Conservation (phyloP, 2,113 vertebrate species). For the Coregonus clupeaformis region DNA sequence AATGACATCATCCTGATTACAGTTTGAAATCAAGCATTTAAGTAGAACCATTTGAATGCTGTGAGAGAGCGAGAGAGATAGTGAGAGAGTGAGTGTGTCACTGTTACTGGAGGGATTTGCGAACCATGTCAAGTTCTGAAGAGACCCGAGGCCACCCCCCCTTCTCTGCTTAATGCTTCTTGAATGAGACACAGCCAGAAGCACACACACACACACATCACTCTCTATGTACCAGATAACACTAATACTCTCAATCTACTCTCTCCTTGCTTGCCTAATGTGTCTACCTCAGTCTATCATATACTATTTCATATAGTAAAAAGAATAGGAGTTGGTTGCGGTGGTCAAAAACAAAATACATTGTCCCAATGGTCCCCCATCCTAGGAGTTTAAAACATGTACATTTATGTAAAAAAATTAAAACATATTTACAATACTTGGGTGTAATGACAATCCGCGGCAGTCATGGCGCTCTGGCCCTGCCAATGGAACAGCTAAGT, state of each 20-base stretch:
- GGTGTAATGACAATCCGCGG: constrained; percentile 71
- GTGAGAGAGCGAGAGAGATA: not conserved
- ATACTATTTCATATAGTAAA: constrained; percentile 40
- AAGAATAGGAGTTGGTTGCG: constrained; percentile 31
- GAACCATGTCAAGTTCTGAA: constrained; percentile 71
- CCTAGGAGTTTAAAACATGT: constrained; percentile 64
- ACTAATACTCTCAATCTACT: constrained; percentile 69
- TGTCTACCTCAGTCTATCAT: constrained; percentile 45
- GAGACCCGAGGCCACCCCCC: constrained; percentile 63
- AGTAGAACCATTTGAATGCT: not conserved
- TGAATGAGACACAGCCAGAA: constrained; percentile 71
- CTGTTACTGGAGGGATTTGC: constrained; percentile 57
- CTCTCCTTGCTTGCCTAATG: constrained; percentile 52
- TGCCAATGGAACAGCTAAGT: constrained; percentile 80
- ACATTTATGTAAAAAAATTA: constrained; percentile 74
- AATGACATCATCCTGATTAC: not conserved
- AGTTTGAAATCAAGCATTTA: not conserved
- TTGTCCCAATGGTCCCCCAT: constrained; percentile 66
- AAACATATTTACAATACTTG: constrained; percentile 76
- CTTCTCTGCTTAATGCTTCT: constrained; percentile 74
- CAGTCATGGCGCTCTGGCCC: constrained; percentile 68
- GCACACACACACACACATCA: constrained; percentile 21
- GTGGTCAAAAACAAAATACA: constrained; percentile 60
- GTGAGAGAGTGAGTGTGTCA: too few relatives aligned
- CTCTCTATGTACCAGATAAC: constrained; percentile 68